Percentiles rank a stretch among this genome's conserved stretches.
Conservation (phyloP, 2,888 invertebrate species). For the Eupithecia inturbata region DNA sequence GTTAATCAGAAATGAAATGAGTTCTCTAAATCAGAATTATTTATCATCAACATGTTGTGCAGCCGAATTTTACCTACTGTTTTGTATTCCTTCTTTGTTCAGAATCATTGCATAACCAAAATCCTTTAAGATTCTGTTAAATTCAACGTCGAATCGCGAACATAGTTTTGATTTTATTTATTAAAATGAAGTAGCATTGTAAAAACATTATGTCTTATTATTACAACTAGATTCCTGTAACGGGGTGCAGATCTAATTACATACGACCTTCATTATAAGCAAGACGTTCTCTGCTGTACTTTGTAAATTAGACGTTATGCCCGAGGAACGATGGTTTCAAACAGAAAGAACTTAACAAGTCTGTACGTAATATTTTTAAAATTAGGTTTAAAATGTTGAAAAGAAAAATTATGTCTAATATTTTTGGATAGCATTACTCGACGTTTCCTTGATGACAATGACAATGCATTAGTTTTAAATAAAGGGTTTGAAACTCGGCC, state of each 20-base stretch:
- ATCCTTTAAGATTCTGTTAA: too few relatives aligned
- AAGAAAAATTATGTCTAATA: conserved; percentile 1
- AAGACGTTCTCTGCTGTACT: background rate
- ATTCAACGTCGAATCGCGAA: too few relatives aligned
- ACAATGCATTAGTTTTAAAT: conserved; percentile 1
- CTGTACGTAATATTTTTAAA: background rate
- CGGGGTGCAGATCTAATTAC: background rate
- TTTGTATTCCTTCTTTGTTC: too few relatives aligned
- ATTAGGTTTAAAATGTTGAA: background rate
- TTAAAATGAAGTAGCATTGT: too few relatives aligned
- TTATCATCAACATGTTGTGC: too few relatives aligned
- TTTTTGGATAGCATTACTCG: conserved; percentile 4
- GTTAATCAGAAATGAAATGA: too few relatives aligned
- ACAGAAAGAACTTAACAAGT: background rate
- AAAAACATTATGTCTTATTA: too few relatives aligned
- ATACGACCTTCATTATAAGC: background rate
- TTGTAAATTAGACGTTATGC: background rate
- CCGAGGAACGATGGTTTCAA: background rate
- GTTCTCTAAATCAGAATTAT: too few relatives aligned
- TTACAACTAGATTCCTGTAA: background rate
- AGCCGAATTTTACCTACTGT: too few relatives aligned
- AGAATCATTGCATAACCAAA: too few relatives aligned
- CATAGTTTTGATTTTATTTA: too few relatives aligned
- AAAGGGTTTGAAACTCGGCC: conserved; percentile 4
- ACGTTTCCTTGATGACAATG: conserved; percentile 6